Evolutionary conservation across 2,113 vertebrate genomes (phyloP), one percentile per base, ranked within the genome.

Genomic region (Struthio camelus): DNA sequence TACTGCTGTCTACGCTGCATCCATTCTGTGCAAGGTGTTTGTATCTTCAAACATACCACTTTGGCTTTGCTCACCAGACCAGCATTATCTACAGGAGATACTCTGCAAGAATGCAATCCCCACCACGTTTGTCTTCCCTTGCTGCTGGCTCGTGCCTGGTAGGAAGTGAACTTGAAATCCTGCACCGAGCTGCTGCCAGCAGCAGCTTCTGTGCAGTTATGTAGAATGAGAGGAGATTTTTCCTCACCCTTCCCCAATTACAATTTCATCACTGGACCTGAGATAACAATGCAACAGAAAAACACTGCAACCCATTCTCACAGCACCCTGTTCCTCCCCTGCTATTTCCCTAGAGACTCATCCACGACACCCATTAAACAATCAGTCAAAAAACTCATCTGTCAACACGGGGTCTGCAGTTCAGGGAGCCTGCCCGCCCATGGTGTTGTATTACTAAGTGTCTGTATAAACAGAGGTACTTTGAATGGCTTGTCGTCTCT

Each of bases 401-500:
- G 92, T 95, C 97, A 97, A 36, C 95, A 72, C 44, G 3, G 91
- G 93, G 96, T 94, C 89, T 95, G 85, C 80, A 95, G 95, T 96
- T 96, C 96, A 95, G 67, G 94, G 95, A 97, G 95, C 95, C 93
- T 93, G 93, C 93, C 94, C 23, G 62, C 54, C 88, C 54, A 14
- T 66, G 80, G 96, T 94, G 89, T 93, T 83, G 75, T 92, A 34
- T 96, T 97, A 94, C 95, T 34, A 85, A 95, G 95, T 4, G 79
- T 95, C 95, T 92, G 95, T 93, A 85, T 94, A 97, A 96, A 95
- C 87, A 96, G 96, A 95, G 75, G 85, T 78, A 80, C 85, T 97
- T 91, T 96, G 97, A 96, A 94, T 96, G 95, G 96, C 92, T 97
- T 89, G 89, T 87, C 51, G 6, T 95, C 94, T 97, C 94, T 92